Conservation (phyloP, 1,140 invertebrate genomes). For the Oreohelix idahoensis region DNA sequence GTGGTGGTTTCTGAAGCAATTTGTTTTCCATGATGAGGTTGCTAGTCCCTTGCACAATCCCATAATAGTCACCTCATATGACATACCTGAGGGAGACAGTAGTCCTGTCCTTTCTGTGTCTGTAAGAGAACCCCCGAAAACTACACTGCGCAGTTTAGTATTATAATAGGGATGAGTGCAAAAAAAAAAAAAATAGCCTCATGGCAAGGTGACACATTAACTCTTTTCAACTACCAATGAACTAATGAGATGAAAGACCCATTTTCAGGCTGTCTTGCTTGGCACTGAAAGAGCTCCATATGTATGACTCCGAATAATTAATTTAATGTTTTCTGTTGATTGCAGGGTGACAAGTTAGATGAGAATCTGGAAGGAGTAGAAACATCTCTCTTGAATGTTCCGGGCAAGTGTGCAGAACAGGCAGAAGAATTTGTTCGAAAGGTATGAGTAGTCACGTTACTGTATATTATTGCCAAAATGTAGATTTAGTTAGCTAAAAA, state of each 20-base stretch:
- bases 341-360: background rate
- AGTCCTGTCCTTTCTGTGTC: too few relatives aligned
- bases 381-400: slow-evolving; percentile 47
- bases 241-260: background rate
- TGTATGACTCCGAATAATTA: background rate
- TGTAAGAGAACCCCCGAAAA: too few relatives aligned
- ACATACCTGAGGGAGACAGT: too few relatives aligned
- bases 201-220: background rate
- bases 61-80: too few relatives aligned
- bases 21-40: too few relatives aligned
- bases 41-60: too few relatives aligned
- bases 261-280: background rate
- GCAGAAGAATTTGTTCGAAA: slow-evolving; percentile 95
- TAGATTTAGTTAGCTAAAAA: too few relatives aligned
- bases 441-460: slow-evolving; percentile 59
- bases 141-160: too few relatives aligned
- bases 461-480: background rate
- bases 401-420: slow-evolving; percentile 85
- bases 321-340: background rate
- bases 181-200: too few relatives aligned
- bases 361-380: slow-evolving; percentile 20
- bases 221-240: background rate
- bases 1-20: too few relatives aligned
- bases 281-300: background rate
- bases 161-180: too few relatives aligned